Evolutionary conservation across 2,888 invertebrate genomes (phyloP).

Genomic region (Noctua comes): DNA sequence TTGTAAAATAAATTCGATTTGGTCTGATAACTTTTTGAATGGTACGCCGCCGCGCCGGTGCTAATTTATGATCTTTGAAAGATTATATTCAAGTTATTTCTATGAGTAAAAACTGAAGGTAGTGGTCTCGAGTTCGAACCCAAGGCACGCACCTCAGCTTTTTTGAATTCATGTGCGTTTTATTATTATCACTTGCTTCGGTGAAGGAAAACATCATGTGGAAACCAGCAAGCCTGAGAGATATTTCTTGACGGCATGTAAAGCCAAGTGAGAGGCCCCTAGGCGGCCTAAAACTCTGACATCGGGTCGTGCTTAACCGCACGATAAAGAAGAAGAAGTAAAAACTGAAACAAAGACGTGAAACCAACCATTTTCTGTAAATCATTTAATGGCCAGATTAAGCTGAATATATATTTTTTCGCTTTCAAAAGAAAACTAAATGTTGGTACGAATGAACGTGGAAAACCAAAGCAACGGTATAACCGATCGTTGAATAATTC

Average conservation of each 20-base stretch:
- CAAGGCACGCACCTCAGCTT: too few relatives aligned
- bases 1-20: constrained; percentile 55
- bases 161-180: too few relatives aligned
- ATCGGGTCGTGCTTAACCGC: too few relatives aligned
- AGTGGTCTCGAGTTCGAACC: background rate
- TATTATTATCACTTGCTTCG: too few relatives aligned
- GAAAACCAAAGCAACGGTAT: constrained; percentile 70
- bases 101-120: background rate
- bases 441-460: constrained; percentile 59
- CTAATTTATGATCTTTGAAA: background rate
- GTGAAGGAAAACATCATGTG: too few relatives aligned
- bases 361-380: background rate
- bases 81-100: background rate
- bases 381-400: background rate
- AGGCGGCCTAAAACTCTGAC: too few relatives aligned
- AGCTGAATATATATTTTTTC: background rate
- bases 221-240: too few relatives aligned
- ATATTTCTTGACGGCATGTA: too few relatives aligned
- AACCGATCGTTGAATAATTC: constrained; percentile 83
- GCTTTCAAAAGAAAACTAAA: constrained; percentile 24
- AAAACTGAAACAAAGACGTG: background rate
- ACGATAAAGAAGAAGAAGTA: background rate
- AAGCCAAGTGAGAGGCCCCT: too few relatives aligned
- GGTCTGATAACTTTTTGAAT: constrained; percentile 33
- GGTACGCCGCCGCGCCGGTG: background rate